Percentiles rank a stretch among this genome's conserved stretches.
phyloP scores from a whole-genome alignment of 2,113 vertebrate species.

The Anguilla japonica region DNA sequence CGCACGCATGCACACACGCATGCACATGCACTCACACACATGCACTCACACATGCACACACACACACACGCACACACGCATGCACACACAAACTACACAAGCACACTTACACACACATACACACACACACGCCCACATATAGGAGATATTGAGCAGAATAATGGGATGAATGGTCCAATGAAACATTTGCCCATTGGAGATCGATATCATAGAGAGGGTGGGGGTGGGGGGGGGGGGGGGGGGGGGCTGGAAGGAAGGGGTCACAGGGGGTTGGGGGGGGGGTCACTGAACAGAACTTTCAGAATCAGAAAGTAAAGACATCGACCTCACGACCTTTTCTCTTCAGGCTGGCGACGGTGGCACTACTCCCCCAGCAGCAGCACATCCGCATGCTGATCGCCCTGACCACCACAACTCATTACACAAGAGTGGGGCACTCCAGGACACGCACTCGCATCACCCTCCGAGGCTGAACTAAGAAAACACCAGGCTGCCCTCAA shows the following conservation, averaged over 20 bases:
- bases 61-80: conserved; percentile 19
- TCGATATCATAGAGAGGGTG: neutral
- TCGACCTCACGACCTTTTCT: neutral
- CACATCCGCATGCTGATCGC: neutral
- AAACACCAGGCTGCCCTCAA: neutral
- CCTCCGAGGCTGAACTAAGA: neutral
- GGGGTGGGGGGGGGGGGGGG: no score
- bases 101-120: neutral
- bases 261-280: neutral
- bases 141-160: neutral
- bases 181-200: neutral
- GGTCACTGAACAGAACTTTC: neutral
- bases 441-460: neutral
- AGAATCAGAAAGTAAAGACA: neutral
- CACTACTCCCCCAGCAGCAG: neutral
- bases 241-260: neutral
- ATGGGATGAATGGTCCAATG: neutral
- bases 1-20: no score
- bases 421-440: neutral
- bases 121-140: conserved; percentile 25
- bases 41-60: neutral
- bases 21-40: no score
- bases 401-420: neutral
- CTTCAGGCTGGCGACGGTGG: no score
- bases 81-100: conserved; percentile 31